phyloP scores from a whole-genome alignment of 2,888 invertebrate genomes.

The Adelphocoris suturalis region DNA sequence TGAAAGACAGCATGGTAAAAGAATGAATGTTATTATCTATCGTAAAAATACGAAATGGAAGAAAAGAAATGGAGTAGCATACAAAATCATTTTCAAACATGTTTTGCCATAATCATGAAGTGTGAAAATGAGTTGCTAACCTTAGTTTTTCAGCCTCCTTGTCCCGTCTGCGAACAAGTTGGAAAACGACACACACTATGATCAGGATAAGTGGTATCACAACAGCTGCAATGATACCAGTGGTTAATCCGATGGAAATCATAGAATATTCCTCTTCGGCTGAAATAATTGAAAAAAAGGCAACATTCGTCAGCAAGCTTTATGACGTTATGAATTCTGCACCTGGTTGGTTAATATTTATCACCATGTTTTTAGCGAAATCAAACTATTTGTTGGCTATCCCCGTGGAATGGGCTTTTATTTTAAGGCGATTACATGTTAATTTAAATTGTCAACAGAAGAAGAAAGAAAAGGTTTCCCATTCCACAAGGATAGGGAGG shows the following conservation, averaged over 20 bases:
- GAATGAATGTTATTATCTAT: neutral
- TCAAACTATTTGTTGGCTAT: conserved; percentile 50
- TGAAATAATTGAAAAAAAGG: conserved; percentile 77
- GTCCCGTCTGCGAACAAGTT: conserved; percentile 42
- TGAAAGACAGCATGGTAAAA: neutral
- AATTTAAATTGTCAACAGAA: conserved; percentile 75
- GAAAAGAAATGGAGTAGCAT: neutral
- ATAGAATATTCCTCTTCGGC: conserved; percentile 90
- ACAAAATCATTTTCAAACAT: neutral
- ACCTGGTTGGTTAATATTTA: too few species aligned
- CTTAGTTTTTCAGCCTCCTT: conserved; percentile 48
- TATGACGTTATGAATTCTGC: too few species aligned
- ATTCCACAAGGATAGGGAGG: conserved; percentile 78
- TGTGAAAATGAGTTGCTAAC: neutral
- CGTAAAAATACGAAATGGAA: neutral
- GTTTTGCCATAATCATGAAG: too few species aligned
- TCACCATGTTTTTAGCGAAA: neutral
- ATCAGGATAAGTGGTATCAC: conserved; percentile 87
- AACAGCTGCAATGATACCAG: conserved; percentile 88
- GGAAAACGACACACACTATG: conserved; percentile 83
- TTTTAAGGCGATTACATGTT: conserved; percentile 41
- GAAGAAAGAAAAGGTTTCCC: conserved; percentile 79
- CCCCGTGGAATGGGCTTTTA: conserved; percentile 73
- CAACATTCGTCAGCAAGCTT: neutral
- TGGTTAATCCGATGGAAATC: conserved; percentile 87